Percentiles rank a stretch among this genome's conserved stretches.
Evolutionary conservation across 1,140 invertebrate genomes (phyloP).

Genomic region (Drosophila baimaii): DNA sequence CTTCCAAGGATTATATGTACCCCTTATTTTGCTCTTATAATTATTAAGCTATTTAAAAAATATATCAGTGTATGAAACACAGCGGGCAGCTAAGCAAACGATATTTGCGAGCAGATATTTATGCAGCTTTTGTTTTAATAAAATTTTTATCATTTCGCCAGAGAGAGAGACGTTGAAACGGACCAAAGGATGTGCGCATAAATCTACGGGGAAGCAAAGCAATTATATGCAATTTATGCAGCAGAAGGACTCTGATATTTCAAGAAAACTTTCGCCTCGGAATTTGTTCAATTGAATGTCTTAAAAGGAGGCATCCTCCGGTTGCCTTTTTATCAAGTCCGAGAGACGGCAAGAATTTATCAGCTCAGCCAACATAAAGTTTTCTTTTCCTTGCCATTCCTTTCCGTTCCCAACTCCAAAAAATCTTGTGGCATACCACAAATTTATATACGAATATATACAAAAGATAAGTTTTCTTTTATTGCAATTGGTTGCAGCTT

Average conservation of each 20-base stretch:
- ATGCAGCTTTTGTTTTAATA: slow-evolving; percentile 82
- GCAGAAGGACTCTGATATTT: slow-evolving; percentile 29
- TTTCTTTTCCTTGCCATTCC: slow-evolving; percentile 51
- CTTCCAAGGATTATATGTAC: too few relatives aligned
- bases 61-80: slow-evolving; percentile 34
- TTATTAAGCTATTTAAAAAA: not conserved
- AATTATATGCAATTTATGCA: slow-evolving; percentile 82
- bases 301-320: slow-evolving; percentile 50
- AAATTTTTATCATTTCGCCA: slow-evolving; percentile 79
- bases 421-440: slow-evolving; percentile 48
- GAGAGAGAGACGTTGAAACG: slow-evolving; percentile 21
- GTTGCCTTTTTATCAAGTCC: slow-evolving; percentile 75
- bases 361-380: slow-evolving; percentile 80
- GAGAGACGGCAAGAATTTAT: slow-evolving; percentile 74
- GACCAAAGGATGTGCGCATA: slow-evolving; percentile 66
- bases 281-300: slow-evolving; percentile 79
- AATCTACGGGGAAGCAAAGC: slow-evolving; percentile 61
- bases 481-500: slow-evolving; percentile 63
- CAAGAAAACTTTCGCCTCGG: slow-evolving; percentile 55
- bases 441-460: slow-evolving; percentile 48
- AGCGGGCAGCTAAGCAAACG: slow-evolving; percentile 62
- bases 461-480: slow-evolving; percentile 79
- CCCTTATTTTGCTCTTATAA: not conserved
- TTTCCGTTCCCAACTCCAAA: slow-evolving; percentile 16
- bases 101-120: slow-evolving; percentile 53